Evolutionary conservation across 2,888 invertebrate species (phyloP).

Genomic region (Calliscelio sp.): DNA sequence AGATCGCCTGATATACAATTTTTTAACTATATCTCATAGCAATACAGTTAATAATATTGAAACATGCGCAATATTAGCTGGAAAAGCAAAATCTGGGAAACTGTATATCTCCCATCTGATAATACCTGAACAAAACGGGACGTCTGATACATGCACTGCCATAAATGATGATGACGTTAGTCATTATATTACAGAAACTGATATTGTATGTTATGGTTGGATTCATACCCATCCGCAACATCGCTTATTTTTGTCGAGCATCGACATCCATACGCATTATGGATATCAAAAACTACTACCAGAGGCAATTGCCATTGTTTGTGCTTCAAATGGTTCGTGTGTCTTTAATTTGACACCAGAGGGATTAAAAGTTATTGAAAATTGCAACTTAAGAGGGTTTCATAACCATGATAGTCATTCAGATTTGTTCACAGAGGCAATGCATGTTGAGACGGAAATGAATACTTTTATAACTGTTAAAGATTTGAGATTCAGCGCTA

Average conservation of each 20-base stretch:
- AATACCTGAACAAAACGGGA: slow-evolving; percentile 18
- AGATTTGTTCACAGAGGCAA: no score
- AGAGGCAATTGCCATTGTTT: slow-evolving; percentile 20
- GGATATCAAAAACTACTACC: slow-evolving; percentile 15
- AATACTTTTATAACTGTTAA: no score
- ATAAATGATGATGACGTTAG: background rate
- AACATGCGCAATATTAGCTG: slow-evolving; percentile 13
- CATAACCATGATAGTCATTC: no score
- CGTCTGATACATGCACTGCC: slow-evolving; percentile 7
- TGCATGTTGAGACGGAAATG: no score
- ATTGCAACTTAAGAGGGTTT: background rate
- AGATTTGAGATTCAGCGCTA: no score
- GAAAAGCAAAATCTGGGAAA: background rate
- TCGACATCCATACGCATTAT: slow-evolving; percentile 26
- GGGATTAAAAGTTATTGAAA: slow-evolving; percentile 5
- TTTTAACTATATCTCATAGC: slow-evolving; percentile 9
- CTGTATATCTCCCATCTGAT: background rate
- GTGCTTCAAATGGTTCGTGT: background rate
- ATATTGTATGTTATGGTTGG: slow-evolving; percentile 13
- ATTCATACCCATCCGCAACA: slow-evolving; percentile 30
- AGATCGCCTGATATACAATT: background rate
- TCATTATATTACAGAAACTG: background rate
- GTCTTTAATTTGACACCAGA: background rate
- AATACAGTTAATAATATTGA: slow-evolving; percentile 22
- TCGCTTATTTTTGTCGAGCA: slow-evolving; percentile 17